Evolutionary conservation across 2,113 vertebrate genomes (phyloP), one percentile per base, ranked within the genome.

Genomic region (Coptodon rendalli): DNA sequence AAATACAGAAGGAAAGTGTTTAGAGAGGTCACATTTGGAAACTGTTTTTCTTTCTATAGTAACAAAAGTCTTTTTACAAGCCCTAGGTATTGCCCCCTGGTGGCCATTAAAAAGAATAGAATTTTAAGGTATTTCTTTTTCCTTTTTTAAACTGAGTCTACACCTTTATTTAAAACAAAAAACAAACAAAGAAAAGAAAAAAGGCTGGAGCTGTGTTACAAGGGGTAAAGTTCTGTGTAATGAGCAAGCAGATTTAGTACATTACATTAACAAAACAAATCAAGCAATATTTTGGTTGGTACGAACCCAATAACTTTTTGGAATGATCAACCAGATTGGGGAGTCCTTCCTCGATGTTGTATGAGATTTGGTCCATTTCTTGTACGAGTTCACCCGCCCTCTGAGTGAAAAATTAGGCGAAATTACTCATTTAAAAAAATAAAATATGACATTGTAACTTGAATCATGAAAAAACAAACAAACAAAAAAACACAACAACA

Each of bases 311-410:
- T 9, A 92, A 87, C 84, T 82, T 95, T 53, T 38, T 83, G 1
- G 86, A 85, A 52, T 86, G 36, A 5, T 86, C 86, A 82, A 92
- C 5, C 22, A 96, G 31, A 22, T 87, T 83, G 0, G 93, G 91
- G 29, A 96, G 66, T 45, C 81, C 89, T 9, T 19, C 66, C 36
- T 92, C 84, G 3, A 94, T 83, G 81, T 96, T 93, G 84, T 89
- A 96, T 0, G 94, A 89, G 3, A 85, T 86, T 34, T 92, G 16
- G 38, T 94, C 93, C 95, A 96, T 96, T 9, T 86, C 79, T 9
- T 79, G 89, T 10, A 88, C 10, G 3, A 96, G 17, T 2, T 93
- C 90, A 38, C 8, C 80, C 19, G 27, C 89, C 8, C 71, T 92
- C 96, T 96, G 82, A 83, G 48, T 63, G 52, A 48, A 80, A 22